Percentiles rank a stretch among this genome's conserved stretches.
These are phyloP conservation scores for Petromus typicus DNA, from an alignment of 2,113 vertebrate species.

Conservation along the genomic window DNA sequence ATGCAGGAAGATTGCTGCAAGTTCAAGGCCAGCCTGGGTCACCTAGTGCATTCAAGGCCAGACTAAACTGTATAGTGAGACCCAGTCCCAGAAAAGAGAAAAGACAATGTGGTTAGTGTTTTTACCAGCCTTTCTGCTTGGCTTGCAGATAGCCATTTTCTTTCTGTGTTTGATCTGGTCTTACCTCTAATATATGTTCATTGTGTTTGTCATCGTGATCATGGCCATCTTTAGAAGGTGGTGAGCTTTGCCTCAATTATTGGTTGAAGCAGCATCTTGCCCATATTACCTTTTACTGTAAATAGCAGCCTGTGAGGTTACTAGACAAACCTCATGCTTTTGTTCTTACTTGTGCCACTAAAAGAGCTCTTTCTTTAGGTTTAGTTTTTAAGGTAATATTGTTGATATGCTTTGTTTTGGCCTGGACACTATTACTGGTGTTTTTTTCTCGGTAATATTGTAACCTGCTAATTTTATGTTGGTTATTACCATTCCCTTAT, in stretches of 20 bases:
- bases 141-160: not conserved
- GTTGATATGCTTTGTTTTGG: constrained; percentile 3
- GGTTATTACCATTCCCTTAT: not conserved
- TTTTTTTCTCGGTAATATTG: not conserved
- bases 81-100: not conserved
- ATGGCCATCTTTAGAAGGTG: not conserved
- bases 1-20: not conserved
- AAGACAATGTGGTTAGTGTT: not conserved
- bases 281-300: not conserved
- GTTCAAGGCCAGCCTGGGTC: not conserved
- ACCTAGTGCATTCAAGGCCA: not conserved
- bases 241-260: constrained; percentile 2
- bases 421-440: not conserved
- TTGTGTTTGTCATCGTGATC: not conserved
- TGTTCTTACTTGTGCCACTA: constrained; percentile 5
- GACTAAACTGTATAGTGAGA: not conserved
- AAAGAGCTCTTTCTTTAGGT: constrained; percentile 5
- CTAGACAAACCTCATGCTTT: not conserved
- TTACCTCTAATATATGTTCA: not conserved
- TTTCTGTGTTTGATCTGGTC: not conserved
- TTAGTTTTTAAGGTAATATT: not conserved
- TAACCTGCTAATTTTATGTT: constrained; percentile 2
- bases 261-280: not conserved
- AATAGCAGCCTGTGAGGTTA: not conserved
- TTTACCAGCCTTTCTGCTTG: not conserved